Evolutionary conservation across 1,140 invertebrate genomes (phyloP), one percentile per base, ranked within the genome.

Genomic region (Planococcus citri): DNA sequence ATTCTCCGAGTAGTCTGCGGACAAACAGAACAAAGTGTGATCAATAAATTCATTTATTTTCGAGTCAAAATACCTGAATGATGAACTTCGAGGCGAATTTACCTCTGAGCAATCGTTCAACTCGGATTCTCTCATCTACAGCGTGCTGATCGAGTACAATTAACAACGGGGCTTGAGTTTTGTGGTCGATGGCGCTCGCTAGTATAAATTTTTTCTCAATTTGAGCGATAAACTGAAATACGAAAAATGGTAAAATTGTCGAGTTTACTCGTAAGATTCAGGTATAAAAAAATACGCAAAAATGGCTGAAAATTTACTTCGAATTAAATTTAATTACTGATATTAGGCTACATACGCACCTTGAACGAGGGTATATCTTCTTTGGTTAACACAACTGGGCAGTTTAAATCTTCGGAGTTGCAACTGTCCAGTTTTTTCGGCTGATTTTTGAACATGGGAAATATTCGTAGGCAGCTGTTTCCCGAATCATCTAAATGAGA

Each of bases 91-190:
- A 12, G 29, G 29, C 3, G 3, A 25, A 22, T n/a, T 70, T 29
- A 70, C 69, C 69, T 60, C 27, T 70, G 24, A 60, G 22, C 3
- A 70, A 27, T 64, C 51, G 38, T 64, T 70, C 69, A 6, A 70
- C 51, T 4, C 58, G 38, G 33, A 70, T 70, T 37, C 69, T 60
- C 29, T 70, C 69, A 29, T 70, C 69, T 1, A 70, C 69, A n/a
- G 69, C 69, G 51, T 70, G 69, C 25, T 70, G 69, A 60, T 70
- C 69, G 4, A 70, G 61, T 37, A 60, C 1, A 60, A 38, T 33
- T 20, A 70, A 17, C 9, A 70, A 1, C 17, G 21, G 22, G 21
- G 12, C 12, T 60, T 60, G 22, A 27, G 25, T 27, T 14, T 17
- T 41, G 6, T 37, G 3, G 17, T 61, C 6, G 12, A 61, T 24